Conservation (phyloP, 2,888 invertebrate species). For the Fragum whitleyi region DNA sequence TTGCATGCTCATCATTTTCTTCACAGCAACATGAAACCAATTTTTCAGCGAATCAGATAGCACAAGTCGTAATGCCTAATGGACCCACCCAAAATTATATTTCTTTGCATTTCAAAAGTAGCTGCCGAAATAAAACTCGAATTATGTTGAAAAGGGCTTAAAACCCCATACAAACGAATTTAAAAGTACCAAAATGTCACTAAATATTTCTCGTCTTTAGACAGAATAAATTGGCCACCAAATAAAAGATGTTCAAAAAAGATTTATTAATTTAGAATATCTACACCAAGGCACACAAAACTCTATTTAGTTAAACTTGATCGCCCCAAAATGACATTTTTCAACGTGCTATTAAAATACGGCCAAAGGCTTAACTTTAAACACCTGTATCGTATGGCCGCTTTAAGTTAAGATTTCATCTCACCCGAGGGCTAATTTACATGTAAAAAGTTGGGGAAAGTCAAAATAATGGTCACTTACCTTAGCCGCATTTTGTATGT, state of each 20-base stretch:
- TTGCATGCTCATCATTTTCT: too few species aligned
- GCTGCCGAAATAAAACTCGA: too few species aligned
- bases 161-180: too few species aligned
- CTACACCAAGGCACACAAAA: neutral
- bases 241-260: neutral
- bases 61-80: too few species aligned
- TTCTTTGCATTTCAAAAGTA: too few species aligned
- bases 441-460: neutral
- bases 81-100: too few species aligned
- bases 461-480: neutral
- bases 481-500: neutral
- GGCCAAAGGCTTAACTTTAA: neutral
- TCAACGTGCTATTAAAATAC: slow-evolving; percentile 4
- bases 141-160: too few species aligned
- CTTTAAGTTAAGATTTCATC: neutral
- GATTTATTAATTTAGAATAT: neutral
- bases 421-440: neutral
- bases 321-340: neutral
- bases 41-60: too few species aligned
- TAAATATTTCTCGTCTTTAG: too few species aligned
- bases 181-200: too few species aligned
- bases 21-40: too few species aligned
- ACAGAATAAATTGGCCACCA: too few species aligned
- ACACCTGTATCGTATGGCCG: neutral
- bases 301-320: neutral